A percentile compares a stretch with the other conserved stretches of the same genome.
Evolutionary conservation across 2,113 vertebrate genomes (phyloP).

Genomic region (Chamaetylas fuelleborni): DNA sequence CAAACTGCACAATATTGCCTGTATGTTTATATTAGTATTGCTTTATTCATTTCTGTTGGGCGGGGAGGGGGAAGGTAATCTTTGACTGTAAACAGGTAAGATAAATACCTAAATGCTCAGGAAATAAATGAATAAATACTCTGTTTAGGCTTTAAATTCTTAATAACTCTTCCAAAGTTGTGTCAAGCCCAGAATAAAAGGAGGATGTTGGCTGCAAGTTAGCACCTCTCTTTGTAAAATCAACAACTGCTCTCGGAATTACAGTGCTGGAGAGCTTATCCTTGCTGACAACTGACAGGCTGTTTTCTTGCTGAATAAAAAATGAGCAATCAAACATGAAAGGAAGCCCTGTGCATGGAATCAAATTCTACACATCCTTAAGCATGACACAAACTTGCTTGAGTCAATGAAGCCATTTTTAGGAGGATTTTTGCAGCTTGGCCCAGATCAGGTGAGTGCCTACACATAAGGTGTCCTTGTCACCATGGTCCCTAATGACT

Average conservation of each 20-base stretch:
- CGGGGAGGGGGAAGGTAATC: not conserved
- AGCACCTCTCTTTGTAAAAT: not conserved
- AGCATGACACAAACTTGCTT: not conserved
- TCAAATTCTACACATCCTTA: not conserved
- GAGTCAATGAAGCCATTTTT: not conserved
- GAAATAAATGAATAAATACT: not conserved
- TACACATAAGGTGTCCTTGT: not conserved
- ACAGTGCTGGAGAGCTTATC: not conserved
- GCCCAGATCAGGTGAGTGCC: not conserved
- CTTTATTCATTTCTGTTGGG: not conserved
- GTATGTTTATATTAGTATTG: not conserved
- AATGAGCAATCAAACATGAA: not conserved
- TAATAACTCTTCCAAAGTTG: not conserved
- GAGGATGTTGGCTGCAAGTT: not conserved
- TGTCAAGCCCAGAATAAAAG: not conserved
- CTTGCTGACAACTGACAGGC: not conserved
- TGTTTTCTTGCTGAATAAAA: conserved; percentile 37
- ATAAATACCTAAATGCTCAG: not conserved
- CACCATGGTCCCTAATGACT: not conserved
- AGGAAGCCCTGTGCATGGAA: not conserved
- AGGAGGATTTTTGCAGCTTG: not conserved
- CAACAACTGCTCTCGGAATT: not conserved
- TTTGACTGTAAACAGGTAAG: not conserved
- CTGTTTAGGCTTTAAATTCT: not conserved
- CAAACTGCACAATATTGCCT: not conserved